Base-by-base conservation (phyloP, 2,113 vertebrate genomes). In the Budorcas taxicolor region DNA sequence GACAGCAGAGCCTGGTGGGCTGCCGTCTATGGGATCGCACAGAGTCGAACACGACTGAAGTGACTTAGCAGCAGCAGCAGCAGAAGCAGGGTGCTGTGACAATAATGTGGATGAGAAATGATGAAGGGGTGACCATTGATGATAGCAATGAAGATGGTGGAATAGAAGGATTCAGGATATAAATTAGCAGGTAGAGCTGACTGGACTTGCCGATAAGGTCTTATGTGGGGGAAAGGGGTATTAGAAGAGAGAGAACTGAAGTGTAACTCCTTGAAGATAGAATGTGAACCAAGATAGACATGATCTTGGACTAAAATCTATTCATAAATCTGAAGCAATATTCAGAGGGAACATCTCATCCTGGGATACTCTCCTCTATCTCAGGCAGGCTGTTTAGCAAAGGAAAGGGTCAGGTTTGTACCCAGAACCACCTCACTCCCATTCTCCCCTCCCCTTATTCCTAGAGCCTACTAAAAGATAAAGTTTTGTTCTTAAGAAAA, bases 401-500 rank as follows among this genome's bases (percentile, higher is more conserved):
- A 94, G 80, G 11, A 87, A 92, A 78, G 82, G 53, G 62, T 84
- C n/a, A 21, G 40, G 33, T 40, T 55, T 83, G 53, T 10, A 29
- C 67, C 71, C 52, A n/a, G 21, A 62, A 58, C 31, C 58, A 4
- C 23, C 43, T 85, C 31, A 33, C 5, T 67, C n/a, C 14, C 47
- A 36, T 7, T 19, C 29, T 45, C 52, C 14, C 40, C 13, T 80
- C 74, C 31, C 13, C 31, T 84, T 55, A 50, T 76, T 88, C 47
- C 67, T 52, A 57, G 0, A 10, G 33, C 12, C 55, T 78, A 47
- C 74, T 23, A 33, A 96, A 78, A 90, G 40, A 94, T 40, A 27
- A 78, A 57, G 82, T 87, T 12, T 55, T 96, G 53, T 80, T 91
- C n/a, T 60, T 76, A 36, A 93, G 58, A 86, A 31, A 45, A 13